A percentile compares a stretch with the other conserved stretches of the same genome.
Conservation (phyloP, 2,113 vertebrate genomes). For the Nipponia nippon region DNA sequence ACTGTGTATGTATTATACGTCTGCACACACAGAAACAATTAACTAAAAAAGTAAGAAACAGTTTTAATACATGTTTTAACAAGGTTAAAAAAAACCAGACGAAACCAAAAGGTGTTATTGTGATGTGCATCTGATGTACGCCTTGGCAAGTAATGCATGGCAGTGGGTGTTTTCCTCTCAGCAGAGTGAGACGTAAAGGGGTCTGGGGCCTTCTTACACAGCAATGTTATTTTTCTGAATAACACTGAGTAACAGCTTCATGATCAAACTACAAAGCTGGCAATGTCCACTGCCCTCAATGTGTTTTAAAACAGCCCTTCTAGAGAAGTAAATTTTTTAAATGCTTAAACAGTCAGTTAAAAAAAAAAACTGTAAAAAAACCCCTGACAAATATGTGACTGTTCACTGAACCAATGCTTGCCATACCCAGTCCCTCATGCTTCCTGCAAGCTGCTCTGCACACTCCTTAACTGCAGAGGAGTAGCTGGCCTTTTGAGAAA, state of each 20-base stretch:
- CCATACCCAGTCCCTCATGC: accelerated
- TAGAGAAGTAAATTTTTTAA: not conserved
- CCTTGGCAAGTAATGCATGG: not conserved
- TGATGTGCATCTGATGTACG: not conserved
- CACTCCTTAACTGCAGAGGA: not conserved
- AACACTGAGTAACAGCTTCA: not conserved
- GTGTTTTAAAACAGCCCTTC: not conserved
- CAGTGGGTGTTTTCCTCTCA: not conserved
- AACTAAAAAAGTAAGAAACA: not conserved
- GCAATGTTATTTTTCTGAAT: not conserved
- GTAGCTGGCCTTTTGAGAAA: not conserved
- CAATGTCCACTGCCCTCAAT: not conserved
- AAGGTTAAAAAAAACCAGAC: not conserved
- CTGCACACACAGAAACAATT: not conserved
- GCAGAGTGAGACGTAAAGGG: not conserved
- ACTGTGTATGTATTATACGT: not conserved
- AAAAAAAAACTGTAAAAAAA: not conserved
- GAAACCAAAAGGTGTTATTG: not conserved
- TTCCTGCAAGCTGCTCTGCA: not conserved
- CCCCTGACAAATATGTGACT: not conserved
- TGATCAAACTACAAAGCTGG: not conserved
- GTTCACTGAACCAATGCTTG: not conserved
- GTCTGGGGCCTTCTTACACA: not conserved
- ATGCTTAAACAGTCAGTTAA: not conserved
- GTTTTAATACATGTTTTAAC: not conserved